phyloP scores from a whole-genome alignment of 2,888 invertebrate species.

The Venusia cambrica region DNA sequence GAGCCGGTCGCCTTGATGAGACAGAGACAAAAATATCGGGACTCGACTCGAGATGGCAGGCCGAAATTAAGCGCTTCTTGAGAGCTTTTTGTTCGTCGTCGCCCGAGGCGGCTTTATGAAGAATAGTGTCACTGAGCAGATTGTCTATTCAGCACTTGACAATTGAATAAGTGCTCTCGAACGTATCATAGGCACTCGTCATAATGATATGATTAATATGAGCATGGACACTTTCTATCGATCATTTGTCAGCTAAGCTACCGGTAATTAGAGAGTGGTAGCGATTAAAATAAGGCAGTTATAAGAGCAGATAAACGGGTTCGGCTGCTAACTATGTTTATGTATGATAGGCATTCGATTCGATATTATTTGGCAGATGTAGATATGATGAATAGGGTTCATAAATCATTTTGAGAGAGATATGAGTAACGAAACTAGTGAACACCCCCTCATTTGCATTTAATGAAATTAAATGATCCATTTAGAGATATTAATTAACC shows the following conservation, averaged over 20 bases:
- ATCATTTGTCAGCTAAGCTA: conserved; percentile 75
- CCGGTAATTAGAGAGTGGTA: conserved; percentile 67
- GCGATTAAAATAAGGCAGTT: conserved; percentile 56
- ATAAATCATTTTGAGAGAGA: conserved; percentile 49
- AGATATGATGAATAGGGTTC: conserved; percentile 34
- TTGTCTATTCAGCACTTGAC: conserved; percentile 75
- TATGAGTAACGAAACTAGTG: conserved; percentile 49
- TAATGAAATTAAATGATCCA: conserved; percentile 81
- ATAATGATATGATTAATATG: conserved; percentile 72
- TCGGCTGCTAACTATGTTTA: conserved; percentile 18
- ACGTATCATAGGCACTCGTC: conserved; percentile 64
- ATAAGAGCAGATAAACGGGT: conserved; percentile 35
- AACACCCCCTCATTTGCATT: conserved; percentile 77
- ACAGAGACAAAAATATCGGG: conserved; percentile 60
- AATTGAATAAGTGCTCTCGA: conserved; percentile 77
- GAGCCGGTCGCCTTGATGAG: conserved; percentile 47
- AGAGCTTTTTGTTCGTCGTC: conserved; percentile 73
- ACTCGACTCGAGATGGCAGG: conserved; percentile 61
- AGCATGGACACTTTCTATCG: conserved; percentile 62
- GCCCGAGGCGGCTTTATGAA: conserved; percentile 69
- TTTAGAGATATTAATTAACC: conserved; percentile 79
- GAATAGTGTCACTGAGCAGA: conserved; percentile 78
- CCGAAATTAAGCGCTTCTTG: conserved; percentile 66
- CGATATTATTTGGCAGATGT: conserved; percentile 18
- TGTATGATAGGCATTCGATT: conserved; percentile 15